Base-by-base conservation (phyloP, 2,888 invertebrate species). In the Dasypolia templi region DNA sequence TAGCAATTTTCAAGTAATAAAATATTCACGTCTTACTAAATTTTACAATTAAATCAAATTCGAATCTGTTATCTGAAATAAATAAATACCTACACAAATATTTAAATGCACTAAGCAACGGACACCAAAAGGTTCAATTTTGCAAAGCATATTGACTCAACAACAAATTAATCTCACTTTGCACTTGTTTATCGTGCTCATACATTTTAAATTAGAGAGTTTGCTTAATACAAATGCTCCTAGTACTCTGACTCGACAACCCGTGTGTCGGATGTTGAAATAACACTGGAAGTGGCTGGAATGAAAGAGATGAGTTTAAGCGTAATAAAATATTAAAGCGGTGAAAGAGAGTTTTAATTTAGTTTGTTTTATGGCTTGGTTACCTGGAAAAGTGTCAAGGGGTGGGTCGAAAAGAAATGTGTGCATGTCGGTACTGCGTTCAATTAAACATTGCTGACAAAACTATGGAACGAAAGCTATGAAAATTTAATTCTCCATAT, bases 201-300 rank as follows among this genome's bases (percentile, higher is more conserved):
- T 91, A 89, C 86, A 91, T 91, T 89, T 90, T 90, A 89, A 89
- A 90, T 90, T 82, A 90, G 84, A 67, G 83, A 89, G 88, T 90
- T 91, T 89, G 85, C 87, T 89, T 87, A 88, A 87, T 88, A 89
- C 85, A 85, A 89, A 85, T 85, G 79, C 81, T 80, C 69, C 64
- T 66, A 78, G 82, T 76, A 82, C 68, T 81, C 78, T 73, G 76
- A 86, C 64, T 83, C 81, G 67, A 77, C 79, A 78, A 83, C 70
- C 78, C 78, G 82, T 88, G 74, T 85, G 82, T 86, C 26, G 73
- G 79, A 79, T 83, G 79, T 82, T 79, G 83, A 86, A 84, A 75
- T 83, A 73, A 71, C 68, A 71, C 68, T 82, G 63, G 81, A 84
- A 75, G 62, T 79, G 85, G 69, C 74, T 53, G 35, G 58, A 62